These are phyloP conservation scores for Automeris io DNA, from an alignment of 2,888 invertebrate genomes.

Conservation along the genomic window DNA sequence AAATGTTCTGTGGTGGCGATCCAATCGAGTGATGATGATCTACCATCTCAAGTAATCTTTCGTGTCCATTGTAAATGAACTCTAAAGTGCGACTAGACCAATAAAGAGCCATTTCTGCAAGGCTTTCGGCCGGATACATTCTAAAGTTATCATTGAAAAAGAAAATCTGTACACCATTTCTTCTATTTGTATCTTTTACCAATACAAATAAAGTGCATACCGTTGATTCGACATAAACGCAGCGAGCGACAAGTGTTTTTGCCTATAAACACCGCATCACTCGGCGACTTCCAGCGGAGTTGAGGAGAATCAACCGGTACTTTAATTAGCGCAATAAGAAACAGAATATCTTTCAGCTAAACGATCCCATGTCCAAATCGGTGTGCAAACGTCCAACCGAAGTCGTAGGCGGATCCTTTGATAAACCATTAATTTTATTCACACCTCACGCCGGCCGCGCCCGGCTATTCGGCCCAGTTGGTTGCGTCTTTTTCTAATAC, in stretches of 20 bases:
- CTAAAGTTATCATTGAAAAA: no score
- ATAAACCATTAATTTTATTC: constrained; percentile 71
- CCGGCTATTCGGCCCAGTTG: constrained; percentile 29
- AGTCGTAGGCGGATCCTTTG: constrained; percentile 53
- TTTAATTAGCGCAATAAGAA: constrained; percentile 12
- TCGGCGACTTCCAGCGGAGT: background rate
- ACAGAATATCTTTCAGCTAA: constrained; percentile 21
- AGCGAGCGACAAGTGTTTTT: constrained; percentile 15
- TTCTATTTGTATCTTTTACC: background rate
- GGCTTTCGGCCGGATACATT: no score
- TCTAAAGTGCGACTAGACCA: no score
- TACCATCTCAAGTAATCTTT: no score
- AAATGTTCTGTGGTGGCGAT: no score
- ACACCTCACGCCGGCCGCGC: constrained; percentile 59
- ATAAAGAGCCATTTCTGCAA: no score
- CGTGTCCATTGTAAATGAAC: no score
- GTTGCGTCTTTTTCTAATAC: constrained; percentile 14
- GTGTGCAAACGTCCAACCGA: constrained; percentile 27
- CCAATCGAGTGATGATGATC: no score
- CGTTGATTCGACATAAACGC: background rate
- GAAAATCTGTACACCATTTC: no score
- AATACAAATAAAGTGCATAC: background rate
- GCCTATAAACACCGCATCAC: constrained; percentile 12
- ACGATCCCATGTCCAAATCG: constrained; percentile 41
- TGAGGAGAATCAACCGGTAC: background rate